Evolutionary conservation across 2,797 vertebrate genomes (phyloP), one percentile per base, ranked within the genome.

Genomic region (Hybognathus amarus): DNA sequence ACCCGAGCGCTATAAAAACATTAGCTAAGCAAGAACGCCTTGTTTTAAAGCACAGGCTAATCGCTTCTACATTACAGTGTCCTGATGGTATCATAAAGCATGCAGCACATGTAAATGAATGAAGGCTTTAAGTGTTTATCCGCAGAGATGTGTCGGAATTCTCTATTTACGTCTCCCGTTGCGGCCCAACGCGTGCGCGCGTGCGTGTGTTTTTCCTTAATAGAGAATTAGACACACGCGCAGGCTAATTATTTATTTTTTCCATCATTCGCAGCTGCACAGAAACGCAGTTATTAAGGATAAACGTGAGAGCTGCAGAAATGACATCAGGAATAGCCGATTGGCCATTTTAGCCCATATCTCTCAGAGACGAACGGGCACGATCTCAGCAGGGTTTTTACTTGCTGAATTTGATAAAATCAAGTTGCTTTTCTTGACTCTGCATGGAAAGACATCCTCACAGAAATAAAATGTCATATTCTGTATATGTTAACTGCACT

Each of bases 111-210:
- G 70, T 74, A 82, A 82, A 82, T 82, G 30, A 82, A 82, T 82
- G 30, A 85, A 87, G 81, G n/a, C 71, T 89, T 89, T 90, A 84
- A 80, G 36, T 80, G 68, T 59, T 30, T 61, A 45, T 61, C 52
- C 22, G 9, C 54, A 36, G 33, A 71, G 79, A 80, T 71, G 63
- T 61, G 24, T 80, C 61, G 71, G 6, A 61, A 61, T 80, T 36
- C 52, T 80, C 56, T 11, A 61, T 45, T 33, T 54, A 17, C 18
- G 36, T 70, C 50, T 59, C 61, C 45, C 63, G 47, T 66, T 67
- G 61, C 40, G 30, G 20, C 77, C 11, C 3, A n/a, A n/a, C n/a
- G n/a, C n/a, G n/a, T n/a, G n/a, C n/a, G n/a, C n/a, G n/a, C n/a
- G n/a, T n/a, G n/a, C n/a, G 64, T n/a, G 42, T 52, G 30, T 68